phyloP scores from a whole-genome alignment of 2,888 invertebrate species.

The Phanerotoma sp. region DNA sequence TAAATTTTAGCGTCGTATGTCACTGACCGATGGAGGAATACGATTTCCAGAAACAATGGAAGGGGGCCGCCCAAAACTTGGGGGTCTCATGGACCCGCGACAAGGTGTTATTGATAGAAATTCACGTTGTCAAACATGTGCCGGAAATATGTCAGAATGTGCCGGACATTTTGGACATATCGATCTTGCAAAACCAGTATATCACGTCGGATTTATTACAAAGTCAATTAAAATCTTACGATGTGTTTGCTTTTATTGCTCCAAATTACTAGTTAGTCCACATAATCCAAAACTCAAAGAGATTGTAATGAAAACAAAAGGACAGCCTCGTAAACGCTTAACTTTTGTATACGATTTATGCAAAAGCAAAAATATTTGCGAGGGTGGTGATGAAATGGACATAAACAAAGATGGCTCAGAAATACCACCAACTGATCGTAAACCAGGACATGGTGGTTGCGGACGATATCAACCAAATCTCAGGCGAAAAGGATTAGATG shows the following conservation, averaged over 20 bases:
- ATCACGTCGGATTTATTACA: constrained; percentile 96
- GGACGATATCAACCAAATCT: constrained; percentile 97
- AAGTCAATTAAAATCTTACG: constrained; percentile 97
- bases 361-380: constrained; percentile 97
- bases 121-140: constrained; percentile 93
- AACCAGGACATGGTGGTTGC: constrained; percentile 90
- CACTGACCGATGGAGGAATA: constrained; percentile 96
- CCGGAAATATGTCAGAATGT: constrained; percentile 97
- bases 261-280: constrained; percentile 94
- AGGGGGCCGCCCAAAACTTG: constrained; percentile 95
- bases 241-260: constrained; percentile 99
- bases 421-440: constrained; percentile 59
- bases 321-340: constrained; percentile 91
- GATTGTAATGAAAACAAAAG: constrained; percentile 93
- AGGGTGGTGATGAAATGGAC: constrained; percentile 98
- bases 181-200: constrained; percentile 97
- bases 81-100: constrained; percentile 98
- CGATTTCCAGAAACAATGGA: constrained; percentile 98
- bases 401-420: constrained; percentile 76
- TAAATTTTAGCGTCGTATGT: constrained; percentile 83
- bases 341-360: constrained; percentile 97
- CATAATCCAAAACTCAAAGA: constrained; percentile 92
- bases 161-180: constrained; percentile 99
- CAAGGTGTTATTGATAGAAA: constrained; percentile 96
- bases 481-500: constrained; percentile 86